Evolutionary conservation across 2,797 vertebrate genomes (phyloP), one percentile per base, ranked within the genome.

Genomic region (Clarias fuscus): DNA sequence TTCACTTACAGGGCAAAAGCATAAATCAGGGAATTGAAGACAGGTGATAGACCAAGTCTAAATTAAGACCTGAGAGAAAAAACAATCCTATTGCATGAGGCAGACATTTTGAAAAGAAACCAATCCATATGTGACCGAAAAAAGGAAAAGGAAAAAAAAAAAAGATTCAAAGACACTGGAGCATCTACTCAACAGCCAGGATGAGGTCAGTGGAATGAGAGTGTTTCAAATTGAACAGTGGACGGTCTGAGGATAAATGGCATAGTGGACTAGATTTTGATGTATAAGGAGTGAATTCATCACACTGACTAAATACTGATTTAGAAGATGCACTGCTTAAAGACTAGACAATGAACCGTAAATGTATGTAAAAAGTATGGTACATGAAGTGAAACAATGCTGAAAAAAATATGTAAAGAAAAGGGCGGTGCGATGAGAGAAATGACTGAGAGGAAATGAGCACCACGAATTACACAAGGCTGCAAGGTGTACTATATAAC

Each of bases 1-100:
- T 88, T 62, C 83, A 84, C 82, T 86, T 87, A 80, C 82, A 77
- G 73, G 37, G 81, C 64, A 68, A 71, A 86, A 56, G 53, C 77
- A 90, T 91, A 89, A 90, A 89, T 91, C 86, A 62, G 64, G 61
- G 78, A 56, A 62, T 40, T 80, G 83, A 68, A 84, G 86, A 84
- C 88, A 88, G 86, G 86, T 89, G 87, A 87, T 85, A 88, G 81
- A 58, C 70, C 83, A 83, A 61, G 79, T 86, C 82, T 84, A 87
- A 89, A 88, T 89, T 86, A 91, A 88, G 91, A 89, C 84, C 86
- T 71, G 48, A 89, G 84, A 87, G 22, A 58, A 84, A 85, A 89
- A 83, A 48, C 59, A 24, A 71, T 80, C 65, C 77, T 72, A 88
- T 67, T 53, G 53, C 84, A 86, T 65, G 58, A 61, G 62, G 82